Evolutionary conservation across 2,113 vertebrate species (phyloP).

Genomic region (Lophura nycthemera): DNA sequence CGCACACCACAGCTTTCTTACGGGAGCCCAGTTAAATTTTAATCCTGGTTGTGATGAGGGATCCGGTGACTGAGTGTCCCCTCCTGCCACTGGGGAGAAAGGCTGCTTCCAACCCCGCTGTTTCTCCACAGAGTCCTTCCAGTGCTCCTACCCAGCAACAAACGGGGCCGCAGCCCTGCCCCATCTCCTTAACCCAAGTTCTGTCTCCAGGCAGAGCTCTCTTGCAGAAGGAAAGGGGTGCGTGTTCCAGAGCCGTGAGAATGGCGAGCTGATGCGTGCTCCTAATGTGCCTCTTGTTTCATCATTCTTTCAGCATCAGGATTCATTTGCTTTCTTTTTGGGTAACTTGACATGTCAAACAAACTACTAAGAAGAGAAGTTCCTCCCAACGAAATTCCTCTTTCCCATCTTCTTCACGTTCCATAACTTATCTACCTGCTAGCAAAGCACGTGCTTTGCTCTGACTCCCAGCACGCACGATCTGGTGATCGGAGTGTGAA

Average conservation of each 20-base stretch:
- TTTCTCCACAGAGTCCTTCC: neutral
- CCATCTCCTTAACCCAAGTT: constrained; percentile 41
- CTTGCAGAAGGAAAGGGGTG: neutral
- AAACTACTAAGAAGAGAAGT: constrained; percentile 10
- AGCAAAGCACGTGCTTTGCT: neutral
- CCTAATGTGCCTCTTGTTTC: neutral
- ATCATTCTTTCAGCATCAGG: constrained; percentile 5
- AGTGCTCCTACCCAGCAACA: fast-evolving
- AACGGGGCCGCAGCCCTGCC: neutral
- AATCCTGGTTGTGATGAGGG: neutral
- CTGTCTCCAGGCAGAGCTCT: constrained; percentile 65
- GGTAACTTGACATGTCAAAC: constrained; percentile 27
- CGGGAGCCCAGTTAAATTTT: neutral
- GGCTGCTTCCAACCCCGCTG: neutral
- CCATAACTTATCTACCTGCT: neutral
- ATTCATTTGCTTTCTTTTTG: constrained; percentile 34
- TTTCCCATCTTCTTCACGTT: neutral
- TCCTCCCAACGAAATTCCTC: constrained; percentile 19
- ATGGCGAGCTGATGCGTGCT: neutral
- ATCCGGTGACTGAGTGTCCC: neutral
- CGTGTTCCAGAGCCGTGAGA: neutral
- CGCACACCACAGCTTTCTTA: neutral
- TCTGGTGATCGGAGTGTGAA: neutral
- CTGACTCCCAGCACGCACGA: fast-evolving
- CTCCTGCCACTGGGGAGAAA: neutral